Evolutionary conservation across 1,140 invertebrate genomes (phyloP).

Genomic region (Calycopis cecrops): DNA sequence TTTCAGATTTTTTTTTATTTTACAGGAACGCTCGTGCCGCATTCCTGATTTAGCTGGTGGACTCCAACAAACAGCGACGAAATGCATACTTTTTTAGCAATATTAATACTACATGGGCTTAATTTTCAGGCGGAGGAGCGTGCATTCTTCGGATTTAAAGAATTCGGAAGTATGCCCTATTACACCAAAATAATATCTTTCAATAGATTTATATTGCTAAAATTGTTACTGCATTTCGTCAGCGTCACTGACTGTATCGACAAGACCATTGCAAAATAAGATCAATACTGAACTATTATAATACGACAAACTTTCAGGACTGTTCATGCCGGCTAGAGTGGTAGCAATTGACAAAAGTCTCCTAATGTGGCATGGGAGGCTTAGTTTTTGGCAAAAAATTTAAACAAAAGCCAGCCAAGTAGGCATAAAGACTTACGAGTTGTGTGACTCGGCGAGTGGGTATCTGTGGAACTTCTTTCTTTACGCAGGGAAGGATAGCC

Average conservation of each 20-base stretch:
- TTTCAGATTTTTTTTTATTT: too few relatives aligned
- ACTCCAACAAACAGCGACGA: conserved; percentile 21
- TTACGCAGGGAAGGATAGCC: conserved; percentile 21
- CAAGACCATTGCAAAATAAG: conserved; percentile 20
- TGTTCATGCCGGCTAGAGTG: conserved; percentile 24
- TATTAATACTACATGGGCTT: conserved; percentile 25
- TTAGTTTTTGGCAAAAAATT: conserved; percentile 27
- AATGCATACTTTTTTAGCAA: too few relatives aligned
- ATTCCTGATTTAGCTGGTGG: conserved; percentile 20
- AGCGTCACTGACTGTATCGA: conserved; percentile 2
- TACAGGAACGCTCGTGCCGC: background rate
- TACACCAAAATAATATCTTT: conserved; percentile 15
- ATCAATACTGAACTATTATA: conserved; percentile 25
- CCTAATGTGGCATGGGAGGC: conserved; percentile 22
- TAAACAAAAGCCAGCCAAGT: conserved; percentile 24
- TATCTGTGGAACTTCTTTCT: conserved; percentile 24
- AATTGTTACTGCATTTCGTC: conserved; percentile 5
- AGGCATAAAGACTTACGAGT: conserved; percentile 27
- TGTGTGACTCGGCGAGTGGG: conserved; percentile 22
- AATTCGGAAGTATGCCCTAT: conserved; percentile 23
- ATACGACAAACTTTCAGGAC: conserved; percentile 24
- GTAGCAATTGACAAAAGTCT: conserved; percentile 21
- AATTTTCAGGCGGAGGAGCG: conserved; percentile 21
- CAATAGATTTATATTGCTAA: conserved; percentile 11
- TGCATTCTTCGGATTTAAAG: conserved; percentile 31